phyloP scores from a whole-genome alignment of 2,113 vertebrate genomes.

The Fulmarus glacialis region DNA sequence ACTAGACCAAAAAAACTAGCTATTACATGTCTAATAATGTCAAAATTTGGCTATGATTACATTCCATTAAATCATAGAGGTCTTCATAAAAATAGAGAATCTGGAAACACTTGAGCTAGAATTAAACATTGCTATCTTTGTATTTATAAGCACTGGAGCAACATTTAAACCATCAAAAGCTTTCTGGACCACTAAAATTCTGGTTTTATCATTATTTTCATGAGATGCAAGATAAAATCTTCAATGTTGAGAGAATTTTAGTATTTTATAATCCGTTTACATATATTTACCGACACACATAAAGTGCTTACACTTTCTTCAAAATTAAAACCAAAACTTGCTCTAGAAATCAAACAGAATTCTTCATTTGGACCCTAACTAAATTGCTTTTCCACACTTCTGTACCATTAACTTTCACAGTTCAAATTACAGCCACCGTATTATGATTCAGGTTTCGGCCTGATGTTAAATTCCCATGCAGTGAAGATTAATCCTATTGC shows the following conservation, averaged over 20 bases:
- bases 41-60: background rate
- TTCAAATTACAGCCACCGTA: constrained; percentile 16
- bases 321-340: background rate
- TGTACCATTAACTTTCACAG: constrained; percentile 44
- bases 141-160: background rate
- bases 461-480: constrained; percentile 41
- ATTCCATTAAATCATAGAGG: background rate
- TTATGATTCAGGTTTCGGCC: background rate
- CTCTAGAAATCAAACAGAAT: background rate
- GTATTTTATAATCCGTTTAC: background rate
- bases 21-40: background rate
- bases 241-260: background rate
- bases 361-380: background rate
- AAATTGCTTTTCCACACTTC: background rate
- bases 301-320: background rate
- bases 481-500: constrained; percentile 48
- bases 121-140: background rate
- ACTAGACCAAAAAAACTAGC: background rate
- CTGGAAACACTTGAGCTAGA: constrained; percentile 9
- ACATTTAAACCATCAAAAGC: constrained; percentile 13
- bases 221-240: constrained; percentile 21
- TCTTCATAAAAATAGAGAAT: background rate
- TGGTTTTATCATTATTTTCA: constrained; percentile 42
- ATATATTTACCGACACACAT: background rate
- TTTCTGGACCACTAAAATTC: constrained; percentile 25